phyloP scores from a whole-genome alignment of 1,140 invertebrate species.

The Drusus annulatus region DNA sequence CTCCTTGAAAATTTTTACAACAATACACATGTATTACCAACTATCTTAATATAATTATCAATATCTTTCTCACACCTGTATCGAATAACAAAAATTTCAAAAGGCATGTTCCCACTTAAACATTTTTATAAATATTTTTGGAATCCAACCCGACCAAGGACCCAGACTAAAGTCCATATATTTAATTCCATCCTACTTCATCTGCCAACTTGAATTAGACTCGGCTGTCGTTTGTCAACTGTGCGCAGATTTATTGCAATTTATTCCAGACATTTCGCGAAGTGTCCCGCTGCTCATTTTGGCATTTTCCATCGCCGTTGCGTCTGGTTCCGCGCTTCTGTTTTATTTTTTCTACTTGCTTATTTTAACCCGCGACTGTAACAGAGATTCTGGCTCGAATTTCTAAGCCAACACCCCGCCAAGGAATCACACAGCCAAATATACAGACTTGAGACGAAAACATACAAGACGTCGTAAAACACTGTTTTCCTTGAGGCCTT shows the following conservation, averaged over 20 bases:
- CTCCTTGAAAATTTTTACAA: too few species aligned
- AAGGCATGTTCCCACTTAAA: background rate
- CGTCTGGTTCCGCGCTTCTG: slow-evolving; percentile 19
- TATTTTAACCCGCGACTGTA: background rate
- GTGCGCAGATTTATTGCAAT: slow-evolving; percentile 38
- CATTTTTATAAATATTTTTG: background rate
- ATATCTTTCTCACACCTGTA: too few species aligned
- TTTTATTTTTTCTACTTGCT: background rate
- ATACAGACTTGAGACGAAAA: slow-evolving; percentile 27
- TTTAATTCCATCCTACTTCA: slow-evolving; percentile 4
- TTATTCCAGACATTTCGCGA: slow-evolving; percentile 40
- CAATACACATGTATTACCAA: too few species aligned
- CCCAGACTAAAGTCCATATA: background rate
- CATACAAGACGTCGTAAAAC: slow-evolving; percentile 31
- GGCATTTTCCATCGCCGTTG: background rate
- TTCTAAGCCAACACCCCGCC: slow-evolving; percentile 28
- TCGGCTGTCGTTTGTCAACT: slow-evolving; percentile 36
- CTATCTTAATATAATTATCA: too few species aligned
- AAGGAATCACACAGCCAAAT: slow-evolving; percentile 9
- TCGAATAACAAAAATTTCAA: too few species aligned
- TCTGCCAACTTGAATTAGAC: slow-evolving; percentile 36
- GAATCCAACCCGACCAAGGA: background rate
- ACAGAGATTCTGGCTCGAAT: slow-evolving; percentile 19
- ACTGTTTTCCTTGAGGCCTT: background rate
- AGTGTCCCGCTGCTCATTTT: slow-evolving; percentile 24